Base-by-base conservation (phyloP, 2,888 invertebrate genomes). In the Neuroscelio doddi region DNA sequence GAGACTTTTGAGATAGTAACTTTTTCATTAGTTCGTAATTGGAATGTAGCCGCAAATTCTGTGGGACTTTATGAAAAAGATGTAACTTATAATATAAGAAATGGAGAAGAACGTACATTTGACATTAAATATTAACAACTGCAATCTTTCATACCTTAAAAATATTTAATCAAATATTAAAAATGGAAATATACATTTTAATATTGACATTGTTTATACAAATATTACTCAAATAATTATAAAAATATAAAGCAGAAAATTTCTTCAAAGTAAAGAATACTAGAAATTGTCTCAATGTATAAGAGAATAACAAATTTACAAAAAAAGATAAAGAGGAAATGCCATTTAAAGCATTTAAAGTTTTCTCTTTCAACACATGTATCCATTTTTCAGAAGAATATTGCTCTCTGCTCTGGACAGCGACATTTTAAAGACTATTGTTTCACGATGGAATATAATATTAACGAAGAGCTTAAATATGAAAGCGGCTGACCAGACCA, bases 401-500 rank as follows among this genome's bases (percentile, higher is more conserved):
- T 17, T 10, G 8, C 12, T 3, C 38, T 8, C 12, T 38, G 38
- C 12, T 15, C 15, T n/a, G 2, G 32, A 32, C 12, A 32, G 32
- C 32, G 32, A 32, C 32, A 38, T 38, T 38, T 38, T 38, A 38
- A 26, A 41, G 24, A 24, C 8, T n/a, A 24, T 41, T 21, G 26
- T 41, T 41, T 41, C 26, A 41, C 10, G 4, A 14, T 3, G 14
- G 10, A 41, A 14, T 41, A n/a, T 10, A 27, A 29, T 27, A 44
- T 44, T 44, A 26, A 44, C 27, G 29, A 44, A 44, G 44, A 24
- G 14, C 24, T 29, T 44, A 29, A 39, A 39, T 39, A 39, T 24
- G 39, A 24, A 24, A 44, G 29, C 41, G 30, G 45, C 17, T 45
- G 53, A 38, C 38, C 29, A 16, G 34, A 51, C 47, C 45, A 57